Percentiles rank a stretch among this genome's conserved stretches.
These are phyloP conservation scores for Hemicordylus capensis DNA, from an alignment of 2,113 vertebrate genomes.

Conservation along the genomic window DNA sequence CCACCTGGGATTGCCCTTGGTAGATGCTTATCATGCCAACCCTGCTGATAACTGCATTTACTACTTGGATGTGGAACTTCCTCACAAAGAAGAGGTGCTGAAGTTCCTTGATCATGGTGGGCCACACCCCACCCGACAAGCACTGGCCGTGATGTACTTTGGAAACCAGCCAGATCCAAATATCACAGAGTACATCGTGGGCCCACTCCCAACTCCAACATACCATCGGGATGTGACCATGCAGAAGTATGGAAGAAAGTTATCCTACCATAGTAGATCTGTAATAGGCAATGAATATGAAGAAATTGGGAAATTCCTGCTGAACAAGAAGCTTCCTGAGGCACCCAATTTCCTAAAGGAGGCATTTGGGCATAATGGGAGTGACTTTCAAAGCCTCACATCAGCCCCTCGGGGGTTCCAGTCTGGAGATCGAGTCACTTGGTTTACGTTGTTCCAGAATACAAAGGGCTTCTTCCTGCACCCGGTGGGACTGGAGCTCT, in stretches of 20 bases:
- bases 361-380: conserved; percentile 73
- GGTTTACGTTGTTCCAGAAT: conserved; percentile 83
- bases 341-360: conserved; percentile 68
- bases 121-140: conserved; percentile 72
- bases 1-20: conserved; percentile 70
- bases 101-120: conserved; percentile 72
- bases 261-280: conserved; percentile 76
- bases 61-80: conserved; percentile 80
- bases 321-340: conserved; percentile 65
- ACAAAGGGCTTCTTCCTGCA: conserved; percentile 79
- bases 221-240: conserved; percentile 70
- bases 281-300: conserved; percentile 76
- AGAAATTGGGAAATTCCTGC: conserved; percentile 67
- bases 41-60: conserved; percentile 81
- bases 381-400: conserved; percentile 42
- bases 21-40: conserved; percentile 68
- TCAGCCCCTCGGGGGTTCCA: conserved; percentile 81
- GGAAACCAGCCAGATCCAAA: conserved; percentile 68
- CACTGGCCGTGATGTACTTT: conserved; percentile 80
- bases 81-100: conserved; percentile 77
- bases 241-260: conserved; percentile 56
- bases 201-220: conserved; percentile 73
- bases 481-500: conserved; percentile 87
- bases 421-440: conserved; percentile 81
- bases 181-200: conserved; percentile 84